Evolutionary conservation across 2,888 invertebrate species (phyloP).

Genomic region (Napeogenes sylphis): DNA sequence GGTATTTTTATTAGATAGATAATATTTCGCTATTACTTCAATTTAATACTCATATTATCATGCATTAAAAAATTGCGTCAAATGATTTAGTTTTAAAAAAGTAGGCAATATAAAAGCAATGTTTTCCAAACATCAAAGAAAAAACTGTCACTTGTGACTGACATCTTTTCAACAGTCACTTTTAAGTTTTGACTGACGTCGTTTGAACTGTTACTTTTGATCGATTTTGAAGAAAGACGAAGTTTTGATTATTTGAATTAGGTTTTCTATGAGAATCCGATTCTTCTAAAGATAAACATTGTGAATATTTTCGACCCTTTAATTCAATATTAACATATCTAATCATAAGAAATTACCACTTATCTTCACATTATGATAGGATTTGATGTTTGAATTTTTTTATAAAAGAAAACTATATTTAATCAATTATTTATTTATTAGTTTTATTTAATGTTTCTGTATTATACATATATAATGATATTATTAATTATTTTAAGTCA

Average conservation of each 20-base stretch:
- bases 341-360: slow-evolving; percentile 40
- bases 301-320: slow-evolving; percentile 14
- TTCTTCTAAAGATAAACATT: no score
- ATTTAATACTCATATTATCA: neutral
- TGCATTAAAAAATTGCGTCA: neutral
- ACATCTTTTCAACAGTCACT: no score
- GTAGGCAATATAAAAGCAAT: no score
- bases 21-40: slow-evolving; percentile 38
- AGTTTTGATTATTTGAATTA: no score
- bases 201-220: no score
- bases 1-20: slow-evolving; percentile 57
- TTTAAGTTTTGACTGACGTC: no score
- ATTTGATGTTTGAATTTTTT: neutral
- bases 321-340: slow-evolving; percentile 50
- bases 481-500: slow-evolving; percentile 11
- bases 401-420: no score
- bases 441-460: neutral
- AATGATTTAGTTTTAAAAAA: neutral
- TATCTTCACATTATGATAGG: neutral
- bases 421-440: neutral
- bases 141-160: no score
- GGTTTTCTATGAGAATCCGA: no score
- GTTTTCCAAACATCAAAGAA: no score
- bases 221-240: no score
- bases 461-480: slow-evolving; percentile 5